A percentile compares a stretch with the other conserved stretches of the same genome.
These are phyloP conservation scores for Panthera leo DNA, from an alignment of 2,113 vertebrate species.

Conservation along the genomic window DNA sequence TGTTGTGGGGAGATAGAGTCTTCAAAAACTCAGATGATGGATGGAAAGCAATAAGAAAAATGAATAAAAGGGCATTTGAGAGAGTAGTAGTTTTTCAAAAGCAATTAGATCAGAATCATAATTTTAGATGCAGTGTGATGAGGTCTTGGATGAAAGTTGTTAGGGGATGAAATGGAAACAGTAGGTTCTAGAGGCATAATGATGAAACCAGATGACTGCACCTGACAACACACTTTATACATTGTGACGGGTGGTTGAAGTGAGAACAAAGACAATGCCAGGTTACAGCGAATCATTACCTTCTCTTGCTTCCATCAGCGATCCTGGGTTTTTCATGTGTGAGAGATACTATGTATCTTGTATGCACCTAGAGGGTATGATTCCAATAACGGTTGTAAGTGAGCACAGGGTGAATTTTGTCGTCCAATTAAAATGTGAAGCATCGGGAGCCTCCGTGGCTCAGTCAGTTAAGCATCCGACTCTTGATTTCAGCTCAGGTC, in stretches of 20 bases:
- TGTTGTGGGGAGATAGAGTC: not conserved
- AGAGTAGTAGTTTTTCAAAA: constrained; percentile 49
- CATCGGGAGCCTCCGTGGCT: not conserved
- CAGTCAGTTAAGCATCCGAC: no score
- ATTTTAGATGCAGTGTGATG: constrained; percentile 25
- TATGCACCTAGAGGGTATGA: not conserved
- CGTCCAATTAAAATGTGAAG: not conserved
- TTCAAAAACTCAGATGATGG: constrained; percentile 28
- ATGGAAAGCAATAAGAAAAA: constrained; percentile 49
- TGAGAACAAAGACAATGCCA: not conserved
- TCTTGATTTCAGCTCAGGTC: no score
- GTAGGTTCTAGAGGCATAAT: not conserved
- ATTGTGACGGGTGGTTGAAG: not conserved
- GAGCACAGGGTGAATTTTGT: not conserved
- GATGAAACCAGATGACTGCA: not conserved
- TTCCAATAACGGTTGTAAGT: not conserved
- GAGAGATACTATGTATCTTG: not conserved
- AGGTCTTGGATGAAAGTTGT: not conserved
- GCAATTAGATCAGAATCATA: constrained; percentile 40
- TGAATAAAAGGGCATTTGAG: constrained; percentile 3
- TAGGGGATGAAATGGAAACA: constrained; percentile 17
- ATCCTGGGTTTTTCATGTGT: not conserved
- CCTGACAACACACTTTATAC: not conserved
- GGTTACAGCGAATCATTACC: not conserved
- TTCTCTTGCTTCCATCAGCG: not conserved